phyloP scores from a whole-genome alignment of 92 coral and sea anemone genomes.

The Porites lobata region DNA sequence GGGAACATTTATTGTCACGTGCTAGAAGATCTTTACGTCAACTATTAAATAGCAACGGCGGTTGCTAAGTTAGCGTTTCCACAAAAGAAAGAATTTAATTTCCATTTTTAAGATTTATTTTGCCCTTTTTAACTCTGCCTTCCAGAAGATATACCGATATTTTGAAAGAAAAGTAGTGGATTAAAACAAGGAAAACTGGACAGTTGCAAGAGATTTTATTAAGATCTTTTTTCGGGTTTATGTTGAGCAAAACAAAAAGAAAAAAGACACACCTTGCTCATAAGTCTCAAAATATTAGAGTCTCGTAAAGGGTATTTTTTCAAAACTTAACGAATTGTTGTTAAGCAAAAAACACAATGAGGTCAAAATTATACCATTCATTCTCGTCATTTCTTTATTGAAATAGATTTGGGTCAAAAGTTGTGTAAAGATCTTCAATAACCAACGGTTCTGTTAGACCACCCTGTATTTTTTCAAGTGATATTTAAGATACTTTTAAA shows the following conservation, averaged over 20 bases:
- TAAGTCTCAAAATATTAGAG: too few relatives aligned
- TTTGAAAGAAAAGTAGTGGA: background rate
- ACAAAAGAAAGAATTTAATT: slow-evolving; percentile 40
- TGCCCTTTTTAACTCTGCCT: background rate
- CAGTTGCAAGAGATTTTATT: background rate
- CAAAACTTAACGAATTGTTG: background rate
- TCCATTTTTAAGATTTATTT: slow-evolving; percentile 20
- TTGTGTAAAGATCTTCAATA: background rate
- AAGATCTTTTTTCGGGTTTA: background rate
- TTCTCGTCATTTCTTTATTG: too few relatives aligned
- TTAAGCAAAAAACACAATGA: background rate
- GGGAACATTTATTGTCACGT: background rate
- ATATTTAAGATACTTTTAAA: too few relatives aligned
- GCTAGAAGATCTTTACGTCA: slow-evolving; percentile 8
- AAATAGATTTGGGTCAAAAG: background rate
- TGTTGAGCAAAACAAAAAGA: background rate
- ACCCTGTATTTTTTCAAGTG: too few relatives aligned
- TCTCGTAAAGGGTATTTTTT: too few relatives aligned
- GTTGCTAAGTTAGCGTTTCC: slow-evolving; percentile 36
- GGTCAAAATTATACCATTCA: background rate
- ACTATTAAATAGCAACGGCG: background rate
- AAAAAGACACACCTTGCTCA: too few relatives aligned
- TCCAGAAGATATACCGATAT: background rate
- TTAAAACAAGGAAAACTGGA: background rate
- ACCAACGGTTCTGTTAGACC: too few relatives aligned